Conservation (phyloP, 2,888 invertebrate genomes). For the Orthonevra nobilis region DNA sequence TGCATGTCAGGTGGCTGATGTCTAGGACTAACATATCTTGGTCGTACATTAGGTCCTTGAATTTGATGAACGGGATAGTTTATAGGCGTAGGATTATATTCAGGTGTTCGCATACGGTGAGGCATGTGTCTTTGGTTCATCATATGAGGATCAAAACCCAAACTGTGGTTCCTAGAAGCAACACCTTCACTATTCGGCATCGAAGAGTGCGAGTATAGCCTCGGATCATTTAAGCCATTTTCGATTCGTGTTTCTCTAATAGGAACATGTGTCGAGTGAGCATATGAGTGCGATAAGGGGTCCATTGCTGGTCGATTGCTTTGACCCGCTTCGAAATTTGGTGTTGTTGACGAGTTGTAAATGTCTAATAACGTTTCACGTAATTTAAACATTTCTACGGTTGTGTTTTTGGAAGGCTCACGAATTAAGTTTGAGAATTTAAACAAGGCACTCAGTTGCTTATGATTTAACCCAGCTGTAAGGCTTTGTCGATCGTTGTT, state of each 20-base stretch:
- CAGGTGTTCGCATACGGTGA: too few relatives aligned
- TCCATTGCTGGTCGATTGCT: background rate
- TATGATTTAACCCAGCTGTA: slow-evolving; percentile 15
- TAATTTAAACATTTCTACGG: slow-evolving; percentile 15
- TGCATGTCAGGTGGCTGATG: background rate
- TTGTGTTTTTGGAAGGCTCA: slow-evolving; percentile 24
- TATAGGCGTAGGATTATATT: too few relatives aligned
- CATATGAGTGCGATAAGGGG: background rate
- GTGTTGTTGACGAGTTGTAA: slow-evolving; percentile 34
- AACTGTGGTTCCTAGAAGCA: too few relatives aligned
- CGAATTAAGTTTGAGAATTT: slow-evolving; percentile 45
- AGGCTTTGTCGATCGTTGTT: slow-evolving; percentile 1
- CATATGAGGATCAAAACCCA: too few relatives aligned
- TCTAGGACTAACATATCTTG: too few relatives aligned
- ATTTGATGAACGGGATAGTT: too few relatives aligned
- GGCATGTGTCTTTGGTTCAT: too few relatives aligned
- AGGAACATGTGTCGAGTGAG: background rate
- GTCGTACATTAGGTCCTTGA: too few relatives aligned
- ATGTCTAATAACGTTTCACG: slow-evolving; percentile 29
- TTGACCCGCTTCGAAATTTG: slow-evolving; percentile 1
- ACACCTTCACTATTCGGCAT: too few relatives aligned
- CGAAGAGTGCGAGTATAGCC: background rate
- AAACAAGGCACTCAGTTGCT: slow-evolving; percentile 43
- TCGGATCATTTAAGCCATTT: background rate
- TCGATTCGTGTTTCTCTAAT: slow-evolving; percentile 1